These are phyloP conservation scores for Pollenia labialis DNA, from an alignment of 2,888 invertebrate genomes.

Conservation along the genomic window DNA sequence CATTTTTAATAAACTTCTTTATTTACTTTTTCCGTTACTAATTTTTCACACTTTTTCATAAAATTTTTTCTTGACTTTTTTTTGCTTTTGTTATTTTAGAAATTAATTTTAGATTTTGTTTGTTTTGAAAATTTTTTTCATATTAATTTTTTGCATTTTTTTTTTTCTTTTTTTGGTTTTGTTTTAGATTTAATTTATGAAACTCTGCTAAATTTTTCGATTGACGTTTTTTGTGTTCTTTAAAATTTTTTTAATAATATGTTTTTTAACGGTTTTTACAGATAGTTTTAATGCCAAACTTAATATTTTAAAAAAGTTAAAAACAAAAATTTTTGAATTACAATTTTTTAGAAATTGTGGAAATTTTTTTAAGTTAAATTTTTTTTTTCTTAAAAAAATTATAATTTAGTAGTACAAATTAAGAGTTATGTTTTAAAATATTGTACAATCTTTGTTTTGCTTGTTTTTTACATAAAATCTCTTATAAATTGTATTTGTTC, in stretches of 20 bases:
- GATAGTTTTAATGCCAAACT: too few relatives aligned
- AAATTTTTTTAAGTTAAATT: too few relatives aligned
- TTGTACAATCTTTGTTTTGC: not conserved
- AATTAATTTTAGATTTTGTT: conserved; percentile 46
- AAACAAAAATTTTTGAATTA: too few relatives aligned
- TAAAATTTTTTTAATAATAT: not conserved
- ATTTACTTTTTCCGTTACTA: conserved; percentile 32
- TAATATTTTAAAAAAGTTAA: too few relatives aligned
- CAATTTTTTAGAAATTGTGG: too few relatives aligned
- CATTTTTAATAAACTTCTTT: conserved; percentile 59
- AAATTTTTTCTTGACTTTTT: not conserved
- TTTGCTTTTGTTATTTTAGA: conserved; percentile 10
- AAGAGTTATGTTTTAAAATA: not conserved
- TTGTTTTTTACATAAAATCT: conserved; percentile 25
- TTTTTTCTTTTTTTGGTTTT: not conserved
- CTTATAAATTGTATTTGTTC: not conserved
- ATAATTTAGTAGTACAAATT: not conserved
- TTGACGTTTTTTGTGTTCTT: conserved; percentile 18
- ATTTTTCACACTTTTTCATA: not conserved
- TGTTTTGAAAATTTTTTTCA: conserved; percentile 2
- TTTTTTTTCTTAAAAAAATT: not conserved
- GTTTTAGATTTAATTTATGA: conserved; percentile 57
- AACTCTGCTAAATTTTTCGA: conserved; percentile 66
- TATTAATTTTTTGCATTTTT: not conserved
- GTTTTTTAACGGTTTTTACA: conserved; percentile 32